A percentile compares a stretch with the other conserved stretches of the same genome.
Conservation (phyloP, 2,888 invertebrate species). For the Thysanoteuthis rhombus region DNA sequence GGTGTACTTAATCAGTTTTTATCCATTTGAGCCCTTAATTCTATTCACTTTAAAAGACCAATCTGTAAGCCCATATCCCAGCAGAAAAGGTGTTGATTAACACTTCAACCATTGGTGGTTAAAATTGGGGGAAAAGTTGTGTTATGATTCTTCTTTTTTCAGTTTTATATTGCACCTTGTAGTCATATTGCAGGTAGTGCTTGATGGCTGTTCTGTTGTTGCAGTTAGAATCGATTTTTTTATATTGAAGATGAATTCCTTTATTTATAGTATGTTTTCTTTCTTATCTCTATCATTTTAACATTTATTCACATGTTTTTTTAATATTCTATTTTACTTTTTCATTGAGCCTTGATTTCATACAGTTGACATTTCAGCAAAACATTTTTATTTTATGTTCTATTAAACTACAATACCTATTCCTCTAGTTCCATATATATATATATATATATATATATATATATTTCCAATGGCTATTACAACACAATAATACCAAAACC, state of each 20-base stretch:
- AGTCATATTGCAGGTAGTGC: slow-evolving; percentile 12
- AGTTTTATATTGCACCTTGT: neutral
- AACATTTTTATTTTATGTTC: neutral
- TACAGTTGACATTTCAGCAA: neutral
- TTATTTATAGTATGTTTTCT: neutral
- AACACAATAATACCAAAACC: neutral
- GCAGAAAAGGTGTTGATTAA: neutral
- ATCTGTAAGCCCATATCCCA: neutral
- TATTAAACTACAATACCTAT: neutral
- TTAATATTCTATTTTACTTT: neutral
- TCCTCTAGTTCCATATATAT: neutral
- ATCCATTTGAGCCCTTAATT: neutral
- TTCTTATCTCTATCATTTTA: neutral
- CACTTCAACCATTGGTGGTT: neutral
- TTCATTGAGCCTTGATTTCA: neutral
- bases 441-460: neutral
- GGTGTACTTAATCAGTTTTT: neutral
- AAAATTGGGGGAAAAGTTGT: neutral
- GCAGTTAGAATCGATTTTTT: neutral
- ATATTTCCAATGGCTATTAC: neutral
- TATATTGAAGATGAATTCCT: neutral
- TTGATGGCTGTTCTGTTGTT: neutral
- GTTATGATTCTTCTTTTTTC: neutral
- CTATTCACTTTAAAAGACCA: neutral
- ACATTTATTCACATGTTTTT: neutral